phyloP scores from a whole-genome alignment of 2,113 vertebrate genomes.

The Ivindomyrus marchei region DNA sequence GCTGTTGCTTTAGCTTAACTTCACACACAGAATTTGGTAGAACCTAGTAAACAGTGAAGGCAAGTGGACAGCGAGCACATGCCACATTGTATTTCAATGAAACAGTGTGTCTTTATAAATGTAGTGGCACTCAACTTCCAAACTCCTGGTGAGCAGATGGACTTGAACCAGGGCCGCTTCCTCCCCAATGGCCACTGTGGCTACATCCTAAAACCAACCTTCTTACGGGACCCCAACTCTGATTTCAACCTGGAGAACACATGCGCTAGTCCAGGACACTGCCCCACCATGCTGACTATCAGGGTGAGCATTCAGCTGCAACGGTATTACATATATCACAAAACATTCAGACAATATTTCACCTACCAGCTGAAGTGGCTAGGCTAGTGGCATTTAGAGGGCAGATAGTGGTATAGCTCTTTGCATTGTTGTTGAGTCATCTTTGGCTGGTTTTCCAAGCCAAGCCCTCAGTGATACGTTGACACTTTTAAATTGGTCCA shows the following conservation, averaged over 20 bases:
- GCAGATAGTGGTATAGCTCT: not conserved
- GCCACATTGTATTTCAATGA: not conserved
- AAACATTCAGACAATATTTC: not conserved
- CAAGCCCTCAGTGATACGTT: not conserved
- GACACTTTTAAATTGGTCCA: not conserved
- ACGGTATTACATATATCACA: not conserved
- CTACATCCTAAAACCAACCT: constrained; percentile 76
- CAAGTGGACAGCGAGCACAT: not conserved
- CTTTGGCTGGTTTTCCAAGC: not conserved
- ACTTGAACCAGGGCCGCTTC: constrained; percentile 83
- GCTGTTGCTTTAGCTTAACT: not conserved
- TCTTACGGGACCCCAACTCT: constrained; percentile 55
- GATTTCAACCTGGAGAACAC: constrained; percentile 71
- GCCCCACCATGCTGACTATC: constrained; percentile 60
- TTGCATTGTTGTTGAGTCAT: not conserved
- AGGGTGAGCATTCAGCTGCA: constrained; percentile 44
- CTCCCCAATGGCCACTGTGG: constrained; percentile 76
- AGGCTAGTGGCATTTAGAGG: not conserved
- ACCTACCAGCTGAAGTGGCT: not conserved
- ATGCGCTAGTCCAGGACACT: constrained; percentile 57
- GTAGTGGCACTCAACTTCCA: constrained; percentile 95
- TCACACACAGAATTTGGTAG: not conserved
- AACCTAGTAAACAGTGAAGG: not conserved
- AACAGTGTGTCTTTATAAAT: not conserved
- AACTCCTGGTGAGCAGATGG: constrained; percentile 85